Percentiles rank a stretch among this genome's conserved stretches.
Evolutionary conservation across 2,888 invertebrate species (phyloP).

Genomic region (Megastigmus dorsalis): DNA sequence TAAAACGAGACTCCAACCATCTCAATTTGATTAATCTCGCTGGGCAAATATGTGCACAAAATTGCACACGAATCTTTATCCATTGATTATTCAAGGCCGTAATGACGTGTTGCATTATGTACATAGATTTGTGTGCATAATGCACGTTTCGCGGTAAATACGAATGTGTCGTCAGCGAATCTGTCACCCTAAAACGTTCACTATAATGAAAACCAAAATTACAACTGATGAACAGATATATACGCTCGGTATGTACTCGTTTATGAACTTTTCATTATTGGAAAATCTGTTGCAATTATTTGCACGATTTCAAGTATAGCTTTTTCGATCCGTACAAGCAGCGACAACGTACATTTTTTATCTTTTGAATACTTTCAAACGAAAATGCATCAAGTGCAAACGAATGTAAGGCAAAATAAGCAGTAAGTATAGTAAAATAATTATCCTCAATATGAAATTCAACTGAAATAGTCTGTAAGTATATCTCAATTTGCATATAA

Average conservation of each 20-base stretch:
- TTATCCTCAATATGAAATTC: too few species aligned
- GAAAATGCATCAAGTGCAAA: too few species aligned
- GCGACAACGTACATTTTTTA: too few species aligned
- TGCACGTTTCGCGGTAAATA: conserved; percentile 24
- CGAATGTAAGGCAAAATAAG: too few species aligned
- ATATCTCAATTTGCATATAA: too few species aligned
- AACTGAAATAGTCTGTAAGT: too few species aligned
- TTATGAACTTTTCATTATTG: background rate
- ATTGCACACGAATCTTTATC: background rate
- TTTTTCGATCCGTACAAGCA: too few species aligned
- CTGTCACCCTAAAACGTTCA: conserved; percentile 1
- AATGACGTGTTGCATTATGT: conserved; percentile 25
- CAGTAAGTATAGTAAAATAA: too few species aligned
- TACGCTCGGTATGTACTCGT: background rate
- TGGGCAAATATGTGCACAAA: background rate
- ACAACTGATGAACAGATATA: background rate
- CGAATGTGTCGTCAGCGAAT: background rate
- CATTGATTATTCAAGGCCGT: background rate
- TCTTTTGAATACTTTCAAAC: too few species aligned
- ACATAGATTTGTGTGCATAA: conserved; percentile 36
- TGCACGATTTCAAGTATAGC: too few species aligned
- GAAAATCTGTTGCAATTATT: too few species aligned
- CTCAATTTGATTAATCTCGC: conserved; percentile 15
- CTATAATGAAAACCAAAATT: conserved; percentile 41
- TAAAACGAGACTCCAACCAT: too few species aligned